Percentiles rank a stretch among this genome's conserved stretches.
These are phyloP conservation scores for Aplysia californica DNA, from an alignment of 1,140 invertebrate species.

Conservation along the genomic window DNA sequence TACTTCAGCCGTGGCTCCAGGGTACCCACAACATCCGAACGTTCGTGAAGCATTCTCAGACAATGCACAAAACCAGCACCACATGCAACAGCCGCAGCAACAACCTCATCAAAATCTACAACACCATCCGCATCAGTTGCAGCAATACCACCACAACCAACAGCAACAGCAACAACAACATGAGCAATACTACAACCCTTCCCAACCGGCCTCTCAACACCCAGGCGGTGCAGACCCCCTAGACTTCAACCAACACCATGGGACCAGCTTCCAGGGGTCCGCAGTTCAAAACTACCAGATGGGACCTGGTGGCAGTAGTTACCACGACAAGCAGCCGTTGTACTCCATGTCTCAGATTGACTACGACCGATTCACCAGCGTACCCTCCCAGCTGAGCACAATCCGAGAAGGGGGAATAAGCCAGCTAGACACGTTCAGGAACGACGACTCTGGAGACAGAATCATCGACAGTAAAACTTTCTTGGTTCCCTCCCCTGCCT, in stretches of 20 bases:
- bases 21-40: too few relatives aligned
- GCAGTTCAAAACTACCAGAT: not conserved
- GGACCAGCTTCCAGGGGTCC: not conserved
- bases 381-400: not conserved
- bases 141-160: not conserved
- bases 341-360: constrained; percentile 11
- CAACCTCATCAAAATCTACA: not conserved
- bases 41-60: too few relatives aligned
- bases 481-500: not conserved
- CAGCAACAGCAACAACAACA: not conserved
- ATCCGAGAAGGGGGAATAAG: not conserved
- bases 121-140: not conserved
- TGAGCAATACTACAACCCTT: not conserved
- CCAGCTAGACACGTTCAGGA: not conserved
- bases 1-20: too few relatives aligned
- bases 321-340: not conserved
- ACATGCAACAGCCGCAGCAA: not conserved
- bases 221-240: too few relatives aligned
- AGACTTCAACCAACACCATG: too few relatives aligned
- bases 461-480: not conserved
- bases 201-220: not conserved
- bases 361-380: constrained; percentile 15
- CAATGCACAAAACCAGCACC: not conserved
- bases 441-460: not conserved
- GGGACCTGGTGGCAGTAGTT: not conserved